A percentile compares a stretch with the other conserved stretches of the same genome.
These are phyloP conservation scores for Caenorhabditis tropicalis DNA, from an alignment of 1,140 invertebrate species.

Conservation along the genomic window DNA sequence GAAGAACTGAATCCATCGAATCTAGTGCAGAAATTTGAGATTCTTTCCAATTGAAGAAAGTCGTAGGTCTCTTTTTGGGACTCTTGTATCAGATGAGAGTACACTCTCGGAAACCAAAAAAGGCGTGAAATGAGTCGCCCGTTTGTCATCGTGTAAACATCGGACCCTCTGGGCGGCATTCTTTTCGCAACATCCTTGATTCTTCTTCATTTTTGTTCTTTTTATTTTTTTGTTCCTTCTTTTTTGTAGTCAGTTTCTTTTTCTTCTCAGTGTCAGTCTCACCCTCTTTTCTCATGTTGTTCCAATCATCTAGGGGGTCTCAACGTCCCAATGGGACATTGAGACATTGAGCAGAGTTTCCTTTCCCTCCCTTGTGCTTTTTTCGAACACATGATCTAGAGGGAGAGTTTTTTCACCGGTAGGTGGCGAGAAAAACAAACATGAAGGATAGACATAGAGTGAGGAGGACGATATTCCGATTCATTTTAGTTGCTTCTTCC, in stretches of 20 bases:
- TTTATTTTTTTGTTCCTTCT: constrained; percentile 5
- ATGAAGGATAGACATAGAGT: neutral
- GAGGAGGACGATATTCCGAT: constrained; percentile 37
- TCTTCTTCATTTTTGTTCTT: neutral
- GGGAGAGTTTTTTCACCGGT: constrained; percentile 39
- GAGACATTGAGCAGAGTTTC: neutral
- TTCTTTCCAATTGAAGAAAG: too few relatives aligned
- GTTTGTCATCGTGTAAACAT: constrained; percentile 42
- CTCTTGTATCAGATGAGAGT: neutral
- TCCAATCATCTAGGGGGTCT: constrained; percentile 1
- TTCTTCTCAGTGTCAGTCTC: constrained; percentile 1
- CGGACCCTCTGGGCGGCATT: constrained; percentile 3
- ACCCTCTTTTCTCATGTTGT: constrained; percentile 5
- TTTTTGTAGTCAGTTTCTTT: neutral
- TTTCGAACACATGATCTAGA: constrained; percentile 42
- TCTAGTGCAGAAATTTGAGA: too few relatives aligned
- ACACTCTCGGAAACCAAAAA: constrained; percentile 16
- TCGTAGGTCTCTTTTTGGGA: neutral
- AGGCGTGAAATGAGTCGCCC: constrained; percentile 34
- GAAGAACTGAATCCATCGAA: too few relatives aligned
- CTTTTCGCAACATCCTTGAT: neutral
- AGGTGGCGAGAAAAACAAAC: constrained; percentile 43
- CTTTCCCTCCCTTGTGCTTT: neutral
- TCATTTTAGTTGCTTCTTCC: neutral
- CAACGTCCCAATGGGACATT: constrained; percentile 6